Conservation (phyloP, 1,140 invertebrate genomes). For the Trissolcus basalis region DNA sequence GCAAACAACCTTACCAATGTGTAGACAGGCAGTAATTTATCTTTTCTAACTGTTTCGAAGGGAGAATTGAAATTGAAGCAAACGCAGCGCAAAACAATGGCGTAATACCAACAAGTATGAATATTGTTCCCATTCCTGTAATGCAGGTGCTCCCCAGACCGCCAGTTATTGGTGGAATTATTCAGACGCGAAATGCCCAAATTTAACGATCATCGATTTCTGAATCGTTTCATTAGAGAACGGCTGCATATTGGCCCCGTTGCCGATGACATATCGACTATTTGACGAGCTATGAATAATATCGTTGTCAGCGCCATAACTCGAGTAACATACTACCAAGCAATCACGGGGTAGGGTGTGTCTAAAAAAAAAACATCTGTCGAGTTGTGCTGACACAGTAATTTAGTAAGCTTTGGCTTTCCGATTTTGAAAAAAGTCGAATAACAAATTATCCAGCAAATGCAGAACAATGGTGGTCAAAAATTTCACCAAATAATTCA, state of each 20-base stretch:
- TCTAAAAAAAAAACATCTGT: constrained; percentile 35
- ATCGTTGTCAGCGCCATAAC: constrained; percentile 58
- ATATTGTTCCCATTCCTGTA: constrained; percentile 52
- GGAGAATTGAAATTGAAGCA: constrained; percentile 34
- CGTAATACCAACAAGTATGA: constrained; percentile 48
- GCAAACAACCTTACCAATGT: constrained; percentile 15
- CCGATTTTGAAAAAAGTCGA: background rate
- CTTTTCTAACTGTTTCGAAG: constrained; percentile 20
- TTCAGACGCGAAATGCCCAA: constrained; percentile 59
- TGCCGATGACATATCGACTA: constrained; percentile 58
- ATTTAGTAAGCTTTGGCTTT: constrained; percentile 46
- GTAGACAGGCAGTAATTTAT: constrained; percentile 32
- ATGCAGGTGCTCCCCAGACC: constrained; percentile 24
- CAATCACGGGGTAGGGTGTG: constrained; percentile 16
- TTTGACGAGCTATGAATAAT: constrained; percentile 68
- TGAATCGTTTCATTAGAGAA: constrained; percentile 48
- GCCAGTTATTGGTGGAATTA: constrained; percentile 55
- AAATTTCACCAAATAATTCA: too few species aligned
- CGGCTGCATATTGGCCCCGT: constrained; percentile 26
- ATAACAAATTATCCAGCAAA: background rate
- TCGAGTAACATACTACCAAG: constrained; percentile 35
- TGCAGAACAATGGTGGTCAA: background rate
- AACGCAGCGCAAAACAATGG: constrained; percentile 45
- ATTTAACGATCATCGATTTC: constrained; percentile 69
- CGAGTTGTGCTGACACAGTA: constrained; percentile 45